These are phyloP conservation scores for Troides oblongomaculatus DNA, from an alignment of 2,888 invertebrate species.

Conservation along the genomic window DNA sequence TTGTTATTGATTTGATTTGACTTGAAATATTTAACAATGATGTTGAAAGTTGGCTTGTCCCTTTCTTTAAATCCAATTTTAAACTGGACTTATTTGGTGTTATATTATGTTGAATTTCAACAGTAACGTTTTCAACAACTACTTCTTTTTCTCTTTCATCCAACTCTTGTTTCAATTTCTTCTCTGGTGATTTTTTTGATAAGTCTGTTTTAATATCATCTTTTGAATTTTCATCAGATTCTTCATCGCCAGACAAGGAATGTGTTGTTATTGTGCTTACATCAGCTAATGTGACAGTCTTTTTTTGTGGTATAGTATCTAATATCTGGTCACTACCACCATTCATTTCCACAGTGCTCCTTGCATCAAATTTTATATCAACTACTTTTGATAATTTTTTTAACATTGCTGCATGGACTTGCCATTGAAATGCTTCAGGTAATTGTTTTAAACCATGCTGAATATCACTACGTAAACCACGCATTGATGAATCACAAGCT, in stretches of 20 bases:
- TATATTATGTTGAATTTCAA: constrained; percentile 75
- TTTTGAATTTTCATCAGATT: constrained; percentile 39
- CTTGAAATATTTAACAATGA: constrained; percentile 73
- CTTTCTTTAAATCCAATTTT: constrained; percentile 70
- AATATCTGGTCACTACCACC: constrained; percentile 57
- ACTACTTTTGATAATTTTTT: constrained; percentile 72
- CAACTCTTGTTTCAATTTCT: constrained; percentile 37
- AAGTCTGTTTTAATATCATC: constrained; percentile 35
- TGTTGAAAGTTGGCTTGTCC: constrained; percentile 67
- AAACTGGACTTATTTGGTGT: constrained; percentile 74
- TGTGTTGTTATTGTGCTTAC: constrained; percentile 69
- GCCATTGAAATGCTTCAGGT: constrained; percentile 60
- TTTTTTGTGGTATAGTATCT: constrained; percentile 48
- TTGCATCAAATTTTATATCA: constrained; percentile 65
- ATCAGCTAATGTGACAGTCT: constrained; percentile 62
- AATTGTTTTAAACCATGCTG: constrained; percentile 58
- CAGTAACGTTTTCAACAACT: constrained; percentile 71
- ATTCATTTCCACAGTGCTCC: constrained; percentile 60
- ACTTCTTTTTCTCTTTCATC: constrained; percentile 58
- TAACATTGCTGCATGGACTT: constrained; percentile 64
- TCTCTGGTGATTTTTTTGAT: constrained; percentile 43
- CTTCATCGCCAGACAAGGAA: constrained; percentile 60
- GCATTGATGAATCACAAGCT: constrained; percentile 70
- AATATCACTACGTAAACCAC: constrained; percentile 66
- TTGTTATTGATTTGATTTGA: constrained; percentile 74